These are phyloP conservation scores for Meganola albula DNA, from an alignment of 2,888 invertebrate genomes.

Conservation along the genomic window DNA sequence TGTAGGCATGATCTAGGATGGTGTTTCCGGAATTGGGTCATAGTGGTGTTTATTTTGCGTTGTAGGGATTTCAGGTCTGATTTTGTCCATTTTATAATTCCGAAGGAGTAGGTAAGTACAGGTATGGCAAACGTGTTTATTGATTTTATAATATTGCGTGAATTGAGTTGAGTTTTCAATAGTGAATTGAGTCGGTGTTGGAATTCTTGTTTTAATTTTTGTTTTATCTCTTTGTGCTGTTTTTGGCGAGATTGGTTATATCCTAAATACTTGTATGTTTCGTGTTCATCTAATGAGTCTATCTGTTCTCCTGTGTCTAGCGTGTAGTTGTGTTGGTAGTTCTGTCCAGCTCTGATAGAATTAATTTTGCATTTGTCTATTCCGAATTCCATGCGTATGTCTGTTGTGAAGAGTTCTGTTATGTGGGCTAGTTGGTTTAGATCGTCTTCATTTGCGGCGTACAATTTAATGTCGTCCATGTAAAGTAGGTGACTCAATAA, in stretches of 20 bases:
- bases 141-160: too few species aligned
- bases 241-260: neutral
- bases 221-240: neutral
- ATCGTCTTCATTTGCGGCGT: neutral
- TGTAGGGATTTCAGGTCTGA: constrained; percentile 2
- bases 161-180: too few species aligned
- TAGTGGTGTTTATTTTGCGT: neutral
- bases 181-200: neutral
- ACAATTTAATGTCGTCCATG: neutral
- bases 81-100: constrained; percentile 7
- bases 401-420: neutral
- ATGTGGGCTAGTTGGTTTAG: neutral
- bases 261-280: neutral
- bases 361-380: neutral
- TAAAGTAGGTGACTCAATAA: neutral
- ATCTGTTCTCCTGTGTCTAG: neutral
- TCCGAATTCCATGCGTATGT: neutral
- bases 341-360: too few species aligned
- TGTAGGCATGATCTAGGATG: neutral
- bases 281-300: neutral
- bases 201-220: neutral
- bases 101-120: constrained; percentile 5
- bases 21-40: constrained; percentile 1
- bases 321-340: too few species aligned
- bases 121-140: constrained; percentile 2